Base-by-base conservation (phyloP, 2,888 invertebrate genomes). In the Hirudinaria manillensis region DNA sequence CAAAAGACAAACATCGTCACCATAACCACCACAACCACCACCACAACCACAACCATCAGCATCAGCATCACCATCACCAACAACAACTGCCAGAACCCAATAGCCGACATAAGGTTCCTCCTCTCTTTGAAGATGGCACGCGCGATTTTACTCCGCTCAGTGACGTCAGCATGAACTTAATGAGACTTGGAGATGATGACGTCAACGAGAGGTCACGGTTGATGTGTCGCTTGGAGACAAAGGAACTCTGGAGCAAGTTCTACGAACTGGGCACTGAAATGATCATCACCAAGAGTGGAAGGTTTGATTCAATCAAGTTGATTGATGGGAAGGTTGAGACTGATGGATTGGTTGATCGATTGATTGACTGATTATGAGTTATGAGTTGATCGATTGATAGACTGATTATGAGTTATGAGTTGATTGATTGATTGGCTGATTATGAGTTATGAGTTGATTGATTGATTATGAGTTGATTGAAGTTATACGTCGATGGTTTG, bases 181-280 rank as follows among this genome's bases (percentile, higher is more conserved):
- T 61, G 21, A 61, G 29, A n/a, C 29, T 24, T 19, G 61, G 61
- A 61, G 61, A 61, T 16, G 61, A 61, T 10, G 61, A 27, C 1
- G 29, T 61, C 24, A 61, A 29, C 61, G 61, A 61, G 21, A 61
- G 29, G 29, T 27, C 29, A 61, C 13, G 29, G 61, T 29, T 72
- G 29, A 75, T 93, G 82, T 96, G 95, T 86, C 92, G 93, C 82
- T 88, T 96, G 81, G 96, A 96, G 87, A 95, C 94, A 74, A 94
- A 94, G 86, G 96, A 96, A 81, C 88, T 97, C n/a, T 97, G 96
- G 96, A 93, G 94, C 87, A 95, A 95, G 87, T 97, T 97, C 87
- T 84, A 85, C 81, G 86, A 87, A 81, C 88, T 96, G 79, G 94
- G 74, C 34, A 75, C 71, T 19, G 70, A 75, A 87, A 96, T 97